Conservation (phyloP, 2,888 invertebrate species). For the Apotomis turbidana region DNA sequence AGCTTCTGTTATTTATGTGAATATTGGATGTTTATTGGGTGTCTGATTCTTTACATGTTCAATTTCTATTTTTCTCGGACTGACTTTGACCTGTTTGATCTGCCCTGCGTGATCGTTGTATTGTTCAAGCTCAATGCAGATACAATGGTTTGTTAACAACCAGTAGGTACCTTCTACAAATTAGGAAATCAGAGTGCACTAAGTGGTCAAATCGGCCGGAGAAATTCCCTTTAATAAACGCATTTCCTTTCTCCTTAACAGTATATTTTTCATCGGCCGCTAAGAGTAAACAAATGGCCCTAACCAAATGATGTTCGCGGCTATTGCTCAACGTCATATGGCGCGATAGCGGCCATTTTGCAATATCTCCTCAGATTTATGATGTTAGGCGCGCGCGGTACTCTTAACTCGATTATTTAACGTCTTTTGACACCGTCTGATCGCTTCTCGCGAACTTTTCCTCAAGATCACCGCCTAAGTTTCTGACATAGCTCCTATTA, state of each 20-base stretch:
- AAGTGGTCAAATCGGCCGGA: no score
- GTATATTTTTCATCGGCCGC: neutral
- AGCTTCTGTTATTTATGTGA: no score
- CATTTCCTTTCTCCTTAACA: neutral
- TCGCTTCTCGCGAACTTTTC: slow-evolving; percentile 28
- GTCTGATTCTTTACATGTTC: no score
- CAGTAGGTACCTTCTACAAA: no score
- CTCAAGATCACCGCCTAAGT: neutral
- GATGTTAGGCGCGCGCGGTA: slow-evolving; percentile 37
- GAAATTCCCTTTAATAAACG: no score
- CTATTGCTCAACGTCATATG: slow-evolving; percentile 37
- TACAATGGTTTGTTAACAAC: no score
- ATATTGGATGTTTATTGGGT: no score
- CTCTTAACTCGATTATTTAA: slow-evolving; percentile 40
- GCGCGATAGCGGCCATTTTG: slow-evolving; percentile 35
- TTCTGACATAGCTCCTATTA: neutral
- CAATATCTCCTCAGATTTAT: slow-evolving; percentile 40
- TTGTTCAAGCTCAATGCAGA: no score
- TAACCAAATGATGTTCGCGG: slow-evolving; percentile 38
- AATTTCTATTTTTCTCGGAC: no score
- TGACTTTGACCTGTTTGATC: no score
- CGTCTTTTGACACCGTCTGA: slow-evolving; percentile 35
- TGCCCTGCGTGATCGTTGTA: no score
- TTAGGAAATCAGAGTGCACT: no score
- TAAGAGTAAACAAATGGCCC: slow-evolving; percentile 33